Evolutionary conservation across 2,888 invertebrate genomes (phyloP).

Genomic region (Noctua comes): DNA sequence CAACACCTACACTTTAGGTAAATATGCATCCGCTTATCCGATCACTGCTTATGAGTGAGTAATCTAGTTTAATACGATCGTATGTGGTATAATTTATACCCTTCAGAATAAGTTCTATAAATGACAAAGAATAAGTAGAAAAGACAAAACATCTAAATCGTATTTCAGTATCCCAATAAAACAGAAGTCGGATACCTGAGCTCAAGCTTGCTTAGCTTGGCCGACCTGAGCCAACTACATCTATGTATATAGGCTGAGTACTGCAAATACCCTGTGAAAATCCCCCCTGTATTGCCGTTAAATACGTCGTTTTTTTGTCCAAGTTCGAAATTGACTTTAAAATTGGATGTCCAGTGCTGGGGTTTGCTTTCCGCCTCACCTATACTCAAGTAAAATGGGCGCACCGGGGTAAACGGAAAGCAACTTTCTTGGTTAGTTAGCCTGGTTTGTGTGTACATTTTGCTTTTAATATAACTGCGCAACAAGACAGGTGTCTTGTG

Average conservation of each 20-base stretch:
- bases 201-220: background rate
- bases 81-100: background rate
- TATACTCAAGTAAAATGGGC: background rate
- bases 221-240: background rate
- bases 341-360: constrained; percentile 9
- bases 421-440: background rate
- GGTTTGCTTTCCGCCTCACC: background rate
- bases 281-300: background rate
- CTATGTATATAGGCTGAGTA: background rate
- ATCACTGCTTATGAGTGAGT: too few species aligned
- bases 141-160: background rate
- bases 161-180: background rate
- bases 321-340: constrained; percentile 6
- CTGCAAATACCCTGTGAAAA: constrained; percentile 24
- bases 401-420: background rate
- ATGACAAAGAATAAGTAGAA: too few species aligned
- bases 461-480: background rate
- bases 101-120: background rate
- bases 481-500: background rate
- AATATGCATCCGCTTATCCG: too few species aligned
- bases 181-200: background rate
- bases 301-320: background rate
- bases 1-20: too few species aligned
- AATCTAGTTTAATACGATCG: background rate
- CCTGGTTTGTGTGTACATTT: background rate